Base-by-base conservation (phyloP, 2,797 vertebrate genomes). In the Morus bassanus region DNA sequence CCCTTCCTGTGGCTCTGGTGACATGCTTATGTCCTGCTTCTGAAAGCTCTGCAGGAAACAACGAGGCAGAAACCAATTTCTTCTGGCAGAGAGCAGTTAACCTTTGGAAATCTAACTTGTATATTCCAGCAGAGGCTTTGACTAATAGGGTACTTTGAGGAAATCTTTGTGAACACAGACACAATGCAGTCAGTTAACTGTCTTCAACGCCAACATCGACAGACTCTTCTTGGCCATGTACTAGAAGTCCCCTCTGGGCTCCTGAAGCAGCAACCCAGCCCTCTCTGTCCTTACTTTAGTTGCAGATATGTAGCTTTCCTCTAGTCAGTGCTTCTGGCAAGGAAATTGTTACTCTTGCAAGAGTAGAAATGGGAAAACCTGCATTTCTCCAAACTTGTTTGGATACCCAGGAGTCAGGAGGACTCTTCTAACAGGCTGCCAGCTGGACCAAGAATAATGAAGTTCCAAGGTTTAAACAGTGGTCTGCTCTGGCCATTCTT, bases 361-460 rank as follows among this genome's bases (percentile, higher is more conserved):
- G 54, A 94, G 45, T 63, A 63, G 35, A 94, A 97, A 96, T 63
- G 60, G 68, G 78, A 96, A 94, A 96, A 94, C 75, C 78, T 95
- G 70, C 63, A 39, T 70, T 93, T 94, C 78, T 92, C 89, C 78
- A 92, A 87, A 94, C 70, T 74, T 79, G 51, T 75, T 51, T 89
- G 63, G 48, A 76, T 60, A 91, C 54, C 24, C 83, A 84, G 63
- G 54, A 90, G 73, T 76, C 77, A 79, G 70, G 46, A 96, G 43
- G 37, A 63, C 59, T 91, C 85, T 93, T 88, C 79, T 85, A 92
- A 57, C 43, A 65, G 33, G 24, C 50, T 95, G 89, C 88, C 93
- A 93, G 91, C 77, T 97, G 95, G 85, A 95, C 41, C n/a, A 76
- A 95, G 89, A 94, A 91, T 57, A 94, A 94, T 73, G 70, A 92